Evolutionary conservation across 1,140 invertebrate genomes (phyloP).

Genomic region (Cheumatopsyche charites): DNA sequence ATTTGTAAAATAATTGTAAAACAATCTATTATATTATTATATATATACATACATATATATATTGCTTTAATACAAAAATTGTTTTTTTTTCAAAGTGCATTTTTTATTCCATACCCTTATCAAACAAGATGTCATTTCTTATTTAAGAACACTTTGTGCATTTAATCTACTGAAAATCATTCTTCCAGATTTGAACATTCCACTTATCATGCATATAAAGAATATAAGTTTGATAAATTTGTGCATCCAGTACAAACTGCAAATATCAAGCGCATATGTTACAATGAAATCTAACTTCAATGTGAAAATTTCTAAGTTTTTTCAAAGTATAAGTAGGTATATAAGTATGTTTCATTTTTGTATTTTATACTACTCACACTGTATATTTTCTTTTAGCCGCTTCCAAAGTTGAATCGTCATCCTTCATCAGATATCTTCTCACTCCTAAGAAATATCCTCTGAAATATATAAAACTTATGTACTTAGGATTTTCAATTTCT

Average conservation of each 20-base stretch:
- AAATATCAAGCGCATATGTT: background rate
- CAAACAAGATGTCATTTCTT: too few species aligned
- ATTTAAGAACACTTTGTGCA: too few species aligned
- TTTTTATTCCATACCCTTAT: background rate
- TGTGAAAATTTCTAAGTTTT: too few species aligned
- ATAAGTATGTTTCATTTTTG: background rate
- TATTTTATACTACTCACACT: conserved; percentile 53
- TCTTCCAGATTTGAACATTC: conserved; percentile 7
- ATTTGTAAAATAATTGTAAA: conserved; percentile 32
- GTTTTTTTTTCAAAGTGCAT: background rate
- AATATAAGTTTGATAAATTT: conserved; percentile 6
- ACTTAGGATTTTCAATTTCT: background rate
- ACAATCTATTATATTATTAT: conserved; percentile 21
- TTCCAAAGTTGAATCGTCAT: conserved; percentile 63
- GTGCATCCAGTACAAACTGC: conserved; percentile 24
- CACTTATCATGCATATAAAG: background rate
- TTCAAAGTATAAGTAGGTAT: too few species aligned
- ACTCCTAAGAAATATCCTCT: conserved; percentile 66
- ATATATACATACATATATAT: conserved; percentile 25
- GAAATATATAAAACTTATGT: conserved; percentile 52
- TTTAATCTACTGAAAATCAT: background rate
- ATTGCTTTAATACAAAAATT: conserved; percentile 34
- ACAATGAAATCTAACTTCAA: background rate
- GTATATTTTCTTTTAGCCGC: conserved; percentile 55
- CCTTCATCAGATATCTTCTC: conserved; percentile 65